phyloP scores from a whole-genome alignment of 2,113 vertebrate genomes.

The Lates calcarifer region DNA sequence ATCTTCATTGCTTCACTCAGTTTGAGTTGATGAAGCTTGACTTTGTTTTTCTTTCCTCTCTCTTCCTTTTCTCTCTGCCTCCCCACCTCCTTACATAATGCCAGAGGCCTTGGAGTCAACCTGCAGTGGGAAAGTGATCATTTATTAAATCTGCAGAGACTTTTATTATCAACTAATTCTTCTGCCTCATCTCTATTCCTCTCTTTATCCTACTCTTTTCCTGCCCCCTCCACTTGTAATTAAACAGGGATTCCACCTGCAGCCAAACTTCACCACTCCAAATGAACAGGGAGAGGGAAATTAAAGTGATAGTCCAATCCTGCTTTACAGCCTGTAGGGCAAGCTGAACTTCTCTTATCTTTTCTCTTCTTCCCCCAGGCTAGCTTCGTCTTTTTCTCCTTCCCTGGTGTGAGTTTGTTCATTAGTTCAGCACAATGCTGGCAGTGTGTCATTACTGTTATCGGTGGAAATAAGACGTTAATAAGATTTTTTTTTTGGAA shows the following conservation, averaged over 20 bases:
- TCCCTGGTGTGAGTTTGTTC: conserved; percentile 59
- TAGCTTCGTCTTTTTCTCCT: conserved; percentile 59
- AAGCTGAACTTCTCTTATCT: conserved; percentile 69
- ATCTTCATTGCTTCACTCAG: conserved; percentile 20
- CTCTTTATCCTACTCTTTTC: conserved; percentile 64
- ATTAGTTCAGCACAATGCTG: conserved; percentile 59
- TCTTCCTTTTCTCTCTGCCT: conserved; percentile 14
- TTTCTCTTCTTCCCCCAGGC: conserved; percentile 35
- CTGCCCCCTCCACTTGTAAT: conserved; percentile 70
- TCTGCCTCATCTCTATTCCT: conserved; percentile 66
- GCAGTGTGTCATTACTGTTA: conserved; percentile 24
- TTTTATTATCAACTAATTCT: conserved; percentile 82
- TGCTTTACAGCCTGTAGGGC: conserved; percentile 60
- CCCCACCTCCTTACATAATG: conserved; percentile 32
- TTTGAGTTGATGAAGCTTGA: conserved; percentile 39
- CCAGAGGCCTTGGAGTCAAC: conserved; percentile 57
- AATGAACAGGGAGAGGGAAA: conserved; percentile 65
- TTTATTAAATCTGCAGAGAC: conserved; percentile 77
- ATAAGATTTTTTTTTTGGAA: conserved; percentile 21
- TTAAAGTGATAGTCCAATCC: conserved; percentile 65
- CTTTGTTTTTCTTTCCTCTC: conserved; percentile 51
- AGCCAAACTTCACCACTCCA: conserved; percentile 72
- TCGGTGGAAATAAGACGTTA: conserved; percentile 23
- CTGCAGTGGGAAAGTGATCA: conserved; percentile 65
- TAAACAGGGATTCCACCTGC: conserved; percentile 77